Evolutionary conservation across 2,113 vertebrate species (phyloP).

Genomic region (Sceloporus undulatus): DNA sequence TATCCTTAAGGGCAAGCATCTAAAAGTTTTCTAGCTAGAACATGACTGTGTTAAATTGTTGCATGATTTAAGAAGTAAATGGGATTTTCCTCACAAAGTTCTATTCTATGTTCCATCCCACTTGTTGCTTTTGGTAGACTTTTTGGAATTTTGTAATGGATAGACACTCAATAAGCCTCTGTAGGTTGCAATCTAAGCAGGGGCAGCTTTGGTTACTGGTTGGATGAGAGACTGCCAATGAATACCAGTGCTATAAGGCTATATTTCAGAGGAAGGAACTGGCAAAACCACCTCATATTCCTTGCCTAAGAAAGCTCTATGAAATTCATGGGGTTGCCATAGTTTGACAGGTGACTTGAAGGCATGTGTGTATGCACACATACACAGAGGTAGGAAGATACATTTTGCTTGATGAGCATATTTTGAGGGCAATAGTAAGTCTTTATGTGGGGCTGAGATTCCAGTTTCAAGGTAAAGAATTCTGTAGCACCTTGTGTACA

Average conservation of each 20-base stretch:
- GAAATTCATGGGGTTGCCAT: too few species aligned
- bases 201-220: too few species aligned
- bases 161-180: neutral
- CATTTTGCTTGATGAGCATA: neutral
- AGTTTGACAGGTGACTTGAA: too few species aligned
- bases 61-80: constrained; percentile 29
- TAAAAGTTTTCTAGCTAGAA: neutral
- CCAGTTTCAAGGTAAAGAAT: neutral
- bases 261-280: too few species aligned
- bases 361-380: too few species aligned
- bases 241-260: too few species aligned
- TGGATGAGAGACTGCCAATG: too few species aligned
- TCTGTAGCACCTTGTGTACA: neutral
- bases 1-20: neutral
- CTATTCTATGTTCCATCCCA: neutral
- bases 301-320: too few species aligned
- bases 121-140: neutral
- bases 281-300: too few species aligned
- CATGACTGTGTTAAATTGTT: neutral
- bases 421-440: neutral
- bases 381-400: neutral
- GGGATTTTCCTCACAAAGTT: constrained; percentile 16
- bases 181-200: too few species aligned
- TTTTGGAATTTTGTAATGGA: constrained; percentile 2
- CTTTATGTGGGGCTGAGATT: neutral